Conservation (phyloP, 2,113 vertebrate genomes). For the Mustelus asterias region DNA sequence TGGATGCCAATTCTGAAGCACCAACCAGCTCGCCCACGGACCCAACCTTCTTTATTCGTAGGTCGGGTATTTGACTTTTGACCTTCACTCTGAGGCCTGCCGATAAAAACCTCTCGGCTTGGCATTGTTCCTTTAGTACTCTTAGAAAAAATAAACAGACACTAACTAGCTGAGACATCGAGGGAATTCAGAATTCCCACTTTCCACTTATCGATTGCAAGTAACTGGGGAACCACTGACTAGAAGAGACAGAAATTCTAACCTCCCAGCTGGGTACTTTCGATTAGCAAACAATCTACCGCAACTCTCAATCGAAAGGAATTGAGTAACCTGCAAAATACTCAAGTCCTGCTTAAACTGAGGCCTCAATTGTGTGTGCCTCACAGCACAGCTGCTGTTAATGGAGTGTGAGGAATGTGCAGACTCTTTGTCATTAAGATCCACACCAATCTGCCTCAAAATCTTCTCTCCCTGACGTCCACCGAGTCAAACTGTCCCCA, state of each 20-base stretch:
- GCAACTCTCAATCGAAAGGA: conserved; percentile 1
- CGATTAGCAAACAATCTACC: background rate
- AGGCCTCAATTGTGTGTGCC: background rate
- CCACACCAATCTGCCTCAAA: background rate
- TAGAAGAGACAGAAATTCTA: conserved; percentile 10
- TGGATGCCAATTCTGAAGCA: background rate
- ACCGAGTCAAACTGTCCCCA: background rate
- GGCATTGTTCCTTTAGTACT: background rate
- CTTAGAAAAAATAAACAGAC: background rate
- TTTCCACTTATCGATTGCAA: conserved; percentile 4
- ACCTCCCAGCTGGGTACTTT: background rate
- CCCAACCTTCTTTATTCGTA: background rate
- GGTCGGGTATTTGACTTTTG: background rate
- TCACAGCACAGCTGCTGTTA: background rate
- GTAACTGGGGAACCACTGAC: conserved; percentile 23
- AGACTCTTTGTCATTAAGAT: background rate
- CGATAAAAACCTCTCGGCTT: background rate
- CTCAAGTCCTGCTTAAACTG: background rate
- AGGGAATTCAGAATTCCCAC: conserved; percentile 32
- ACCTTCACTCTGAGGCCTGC: background rate
- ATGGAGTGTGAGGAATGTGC: no score
- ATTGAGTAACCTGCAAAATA: background rate
- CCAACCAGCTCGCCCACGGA: background rate
- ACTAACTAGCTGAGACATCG: conserved; percentile 10
- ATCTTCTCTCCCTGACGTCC: background rate